These are phyloP conservation scores for Hetaerina titia DNA, from an alignment of 2,888 invertebrate species.

Conservation along the genomic window DNA sequence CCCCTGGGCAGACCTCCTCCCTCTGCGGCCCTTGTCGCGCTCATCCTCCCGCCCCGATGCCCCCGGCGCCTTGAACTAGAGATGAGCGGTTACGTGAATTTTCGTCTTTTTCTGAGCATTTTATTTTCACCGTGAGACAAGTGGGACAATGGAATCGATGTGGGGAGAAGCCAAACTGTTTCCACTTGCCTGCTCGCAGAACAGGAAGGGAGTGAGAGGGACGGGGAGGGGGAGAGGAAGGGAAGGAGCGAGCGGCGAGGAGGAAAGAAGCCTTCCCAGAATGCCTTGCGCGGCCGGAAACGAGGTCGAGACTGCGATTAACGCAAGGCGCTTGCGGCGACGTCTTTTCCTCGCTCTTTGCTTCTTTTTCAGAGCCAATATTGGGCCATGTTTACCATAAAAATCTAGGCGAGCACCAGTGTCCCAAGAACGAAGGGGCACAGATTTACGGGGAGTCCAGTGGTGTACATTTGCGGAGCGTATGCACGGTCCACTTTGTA, in stretches of 20 bases:
- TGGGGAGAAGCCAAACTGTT: constrained; percentile 49
- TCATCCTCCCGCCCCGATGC: background rate
- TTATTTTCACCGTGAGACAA: constrained; percentile 4
- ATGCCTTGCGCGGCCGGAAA: constrained; percentile 53
- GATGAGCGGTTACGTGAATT: background rate
- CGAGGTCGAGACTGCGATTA: constrained; percentile 40
- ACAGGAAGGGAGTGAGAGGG: constrained; percentile 12
- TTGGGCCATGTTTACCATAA: constrained; percentile 8
- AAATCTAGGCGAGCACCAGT: background rate
- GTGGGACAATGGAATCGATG: constrained; percentile 57
- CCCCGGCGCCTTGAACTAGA: constrained; percentile 51
- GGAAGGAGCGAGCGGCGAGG: background rate
- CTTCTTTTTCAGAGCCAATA: constrained; percentile 22
- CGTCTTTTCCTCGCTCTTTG: background rate
- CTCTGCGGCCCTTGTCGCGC: background rate
- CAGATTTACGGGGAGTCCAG: background rate
- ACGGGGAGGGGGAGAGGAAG: background rate
- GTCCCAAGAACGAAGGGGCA: background rate
- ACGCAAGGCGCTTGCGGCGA: constrained; percentile 19
- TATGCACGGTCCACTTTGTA: background rate
- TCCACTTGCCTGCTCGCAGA: constrained; percentile 18
- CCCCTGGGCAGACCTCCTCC: background rate
- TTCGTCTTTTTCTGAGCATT: constrained; percentile 23
- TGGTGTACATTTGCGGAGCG: background rate
- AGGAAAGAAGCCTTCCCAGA: constrained; percentile 42